Conservation (phyloP, 2,113 vertebrate species). For the Gallinago paraguaiae region DNA sequence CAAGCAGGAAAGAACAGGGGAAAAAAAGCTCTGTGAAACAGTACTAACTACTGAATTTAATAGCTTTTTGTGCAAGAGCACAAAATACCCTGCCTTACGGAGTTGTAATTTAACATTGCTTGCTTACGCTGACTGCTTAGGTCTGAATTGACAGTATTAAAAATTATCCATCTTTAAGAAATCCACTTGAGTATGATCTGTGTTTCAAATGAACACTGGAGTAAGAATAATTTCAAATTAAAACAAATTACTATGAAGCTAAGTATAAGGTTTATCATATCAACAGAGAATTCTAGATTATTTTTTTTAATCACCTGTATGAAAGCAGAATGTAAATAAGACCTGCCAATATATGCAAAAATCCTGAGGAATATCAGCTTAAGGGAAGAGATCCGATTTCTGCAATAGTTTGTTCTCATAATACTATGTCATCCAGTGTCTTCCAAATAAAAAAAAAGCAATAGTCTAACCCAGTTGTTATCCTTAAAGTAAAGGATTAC, state of each 20-base stretch:
- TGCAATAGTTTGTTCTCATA: background rate
- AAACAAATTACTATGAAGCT: background rate
- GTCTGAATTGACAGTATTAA: background rate
- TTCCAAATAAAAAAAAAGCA: conserved; percentile 4
- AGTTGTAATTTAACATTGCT: background rate
- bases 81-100: background rate
- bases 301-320: background rate
- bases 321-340: background rate
- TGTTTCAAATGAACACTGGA: background rate
- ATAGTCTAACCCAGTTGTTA: background rate
- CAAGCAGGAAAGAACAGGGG: background rate
- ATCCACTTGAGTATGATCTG: background rate
- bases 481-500: conserved; percentile 33
- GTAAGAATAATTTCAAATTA: background rate
- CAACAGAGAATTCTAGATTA: background rate
- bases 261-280: background rate
- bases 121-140: background rate
- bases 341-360: background rate
- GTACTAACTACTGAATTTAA: background rate
- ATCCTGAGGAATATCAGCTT: background rate
- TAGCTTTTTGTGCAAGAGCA: background rate
- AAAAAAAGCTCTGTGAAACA: background rate
- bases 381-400: background rate
- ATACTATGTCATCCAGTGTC: background rate
- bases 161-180: background rate